A percentile compares a stretch with the other conserved stretches of the same genome.
These are phyloP conservation scores for Agonopterix heracliana DNA, from an alignment of 2,888 invertebrate species.

Conservation along the genomic window DNA sequence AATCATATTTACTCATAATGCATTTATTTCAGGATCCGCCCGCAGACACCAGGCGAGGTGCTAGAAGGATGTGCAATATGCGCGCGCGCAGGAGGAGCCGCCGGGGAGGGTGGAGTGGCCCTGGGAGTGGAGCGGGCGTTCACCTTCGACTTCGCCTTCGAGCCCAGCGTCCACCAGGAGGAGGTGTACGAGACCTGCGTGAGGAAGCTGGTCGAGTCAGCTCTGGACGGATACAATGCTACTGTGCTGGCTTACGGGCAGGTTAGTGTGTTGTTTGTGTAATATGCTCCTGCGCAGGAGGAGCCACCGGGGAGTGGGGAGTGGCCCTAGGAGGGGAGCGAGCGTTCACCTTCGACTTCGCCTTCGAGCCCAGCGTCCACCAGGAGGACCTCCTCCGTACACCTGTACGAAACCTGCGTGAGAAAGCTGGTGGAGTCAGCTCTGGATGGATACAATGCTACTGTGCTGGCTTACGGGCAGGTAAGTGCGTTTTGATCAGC, in stretches of 20 bases:
- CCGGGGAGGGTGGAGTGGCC: conserved; percentile 93
- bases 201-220: conserved; percentile 90
- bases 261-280: conserved; percentile 90
- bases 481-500: conserved; percentile 51
- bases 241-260: conserved; percentile 98
- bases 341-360: conserved; percentile 97
- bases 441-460: conserved; percentile 97
- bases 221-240: conserved; percentile 97
- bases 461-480: conserved; percentile 97
- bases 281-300: conserved; percentile 92
- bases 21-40: conserved; percentile 86
- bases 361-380: conserved; percentile 87
- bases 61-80: conserved; percentile 97
- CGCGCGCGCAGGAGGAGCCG: conserved; percentile 91
- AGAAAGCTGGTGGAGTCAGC: conserved; percentile 92
- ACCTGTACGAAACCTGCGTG: conserved; percentile 90
- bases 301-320: conserved; percentile 92
- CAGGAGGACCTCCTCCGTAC: too few species aligned
- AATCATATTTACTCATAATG: neutral
- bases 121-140: conserved; percentile 96
- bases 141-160: conserved; percentile 97
- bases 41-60: conserved; percentile 93
- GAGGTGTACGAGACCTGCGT: conserved; percentile 90
- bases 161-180: conserved; percentile 83
- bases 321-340: conserved; percentile 95